These are phyloP conservation scores for Allygus modestus DNA, from an alignment of 2,888 invertebrate species.

Conservation along the genomic window DNA sequence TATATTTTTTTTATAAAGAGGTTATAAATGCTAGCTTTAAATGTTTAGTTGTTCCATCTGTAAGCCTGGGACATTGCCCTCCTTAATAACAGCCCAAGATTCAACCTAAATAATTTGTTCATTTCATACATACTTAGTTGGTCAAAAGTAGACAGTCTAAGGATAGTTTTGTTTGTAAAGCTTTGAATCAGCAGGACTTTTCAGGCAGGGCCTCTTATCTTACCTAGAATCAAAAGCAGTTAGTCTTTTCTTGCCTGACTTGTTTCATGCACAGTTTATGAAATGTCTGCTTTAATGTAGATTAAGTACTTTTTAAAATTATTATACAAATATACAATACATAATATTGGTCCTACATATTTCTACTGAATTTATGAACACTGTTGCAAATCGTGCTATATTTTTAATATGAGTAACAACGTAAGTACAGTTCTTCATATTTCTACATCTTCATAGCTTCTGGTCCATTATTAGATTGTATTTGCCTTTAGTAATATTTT, in stretches of 20 bases:
- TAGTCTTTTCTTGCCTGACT: background rate
- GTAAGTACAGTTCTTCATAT: conserved; percentile 11
- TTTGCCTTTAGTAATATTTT: too few species aligned
- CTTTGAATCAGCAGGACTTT: background rate
- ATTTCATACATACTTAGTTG: too few species aligned
- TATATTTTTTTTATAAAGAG: too few species aligned
- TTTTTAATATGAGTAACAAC: background rate
- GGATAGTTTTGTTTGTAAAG: background rate
- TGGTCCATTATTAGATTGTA: too few species aligned
- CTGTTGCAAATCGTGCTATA: background rate
- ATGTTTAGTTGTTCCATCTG: too few species aligned
- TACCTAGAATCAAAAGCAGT: background rate
- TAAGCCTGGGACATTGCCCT: too few species aligned
- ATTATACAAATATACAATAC: background rate
- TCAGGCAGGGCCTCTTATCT: background rate
- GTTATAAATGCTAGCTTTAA: too few species aligned
- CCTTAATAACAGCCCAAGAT: too few species aligned
- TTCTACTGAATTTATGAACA: background rate
- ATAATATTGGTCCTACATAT: background rate
- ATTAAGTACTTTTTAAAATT: background rate
- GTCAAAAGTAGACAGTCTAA: too few species aligned
- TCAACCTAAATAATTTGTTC: too few species aligned
- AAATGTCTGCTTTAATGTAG: background rate
- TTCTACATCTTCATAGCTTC: too few species aligned
- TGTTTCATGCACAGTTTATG: background rate